These are phyloP conservation scores for Scaptomyza polygonia DNA, from an alignment of 2,888 invertebrate species.

Conservation along the genomic window DNA sequence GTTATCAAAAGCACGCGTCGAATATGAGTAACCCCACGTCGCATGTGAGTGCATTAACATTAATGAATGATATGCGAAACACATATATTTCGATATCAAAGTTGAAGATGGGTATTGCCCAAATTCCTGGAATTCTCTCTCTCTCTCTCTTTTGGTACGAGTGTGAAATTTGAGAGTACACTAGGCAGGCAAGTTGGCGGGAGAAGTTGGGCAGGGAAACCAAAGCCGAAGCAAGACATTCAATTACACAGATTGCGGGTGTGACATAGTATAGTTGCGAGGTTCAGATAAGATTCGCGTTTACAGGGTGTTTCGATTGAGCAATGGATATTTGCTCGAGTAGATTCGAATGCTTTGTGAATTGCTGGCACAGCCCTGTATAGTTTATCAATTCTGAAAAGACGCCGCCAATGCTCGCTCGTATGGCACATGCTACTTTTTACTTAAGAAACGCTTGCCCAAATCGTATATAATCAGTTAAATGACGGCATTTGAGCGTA, in stretches of 20 bases:
- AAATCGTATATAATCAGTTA: conserved; percentile 75
- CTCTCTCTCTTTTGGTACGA: not conserved
- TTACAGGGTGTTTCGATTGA: conserved; percentile 56
- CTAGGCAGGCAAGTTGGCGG: not conserved
- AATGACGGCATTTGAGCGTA: conserved; percentile 69
- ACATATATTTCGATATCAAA: conserved; percentile 3
- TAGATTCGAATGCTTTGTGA: not conserved
- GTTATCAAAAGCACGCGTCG: conserved; percentile 18
- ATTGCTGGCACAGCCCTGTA: conserved; percentile 43
- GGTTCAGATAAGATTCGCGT: conserved; percentile 60
- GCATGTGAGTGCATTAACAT: conserved; percentile 26
- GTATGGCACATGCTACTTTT: conserved; percentile 33
- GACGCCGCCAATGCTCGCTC: conserved; percentile 15
- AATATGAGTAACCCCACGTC: conserved; percentile 25
- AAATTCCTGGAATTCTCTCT: too few relatives aligned
- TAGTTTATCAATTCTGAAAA: conserved; percentile 54
- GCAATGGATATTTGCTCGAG: not conserved
- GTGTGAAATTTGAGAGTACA: not conserved
- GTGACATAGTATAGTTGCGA: conserved; percentile 39
- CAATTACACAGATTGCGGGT: conserved; percentile 69
- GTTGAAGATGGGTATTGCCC: not conserved
- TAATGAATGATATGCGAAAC: conserved; percentile 2
- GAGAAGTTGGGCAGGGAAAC: not conserved
- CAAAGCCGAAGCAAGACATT: conserved; percentile 43
- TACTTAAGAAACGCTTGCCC: conserved; percentile 56